phyloP scores from a whole-genome alignment of 2,888 invertebrate species.

The Tenodera sinensis region DNA sequence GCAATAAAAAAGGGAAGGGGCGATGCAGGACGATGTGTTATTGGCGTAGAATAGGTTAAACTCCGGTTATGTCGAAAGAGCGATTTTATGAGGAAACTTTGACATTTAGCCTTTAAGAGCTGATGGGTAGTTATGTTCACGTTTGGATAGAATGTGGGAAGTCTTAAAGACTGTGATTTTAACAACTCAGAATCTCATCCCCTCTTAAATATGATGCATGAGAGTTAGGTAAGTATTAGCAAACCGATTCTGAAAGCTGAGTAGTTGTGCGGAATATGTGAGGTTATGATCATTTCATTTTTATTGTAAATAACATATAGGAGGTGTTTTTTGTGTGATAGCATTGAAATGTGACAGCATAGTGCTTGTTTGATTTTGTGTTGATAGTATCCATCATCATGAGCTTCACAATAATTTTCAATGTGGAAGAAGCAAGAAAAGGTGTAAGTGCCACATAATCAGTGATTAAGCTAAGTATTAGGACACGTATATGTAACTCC shows the following conservation, averaged over 20 bases:
- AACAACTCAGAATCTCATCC: neutral
- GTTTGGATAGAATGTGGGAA: neutral
- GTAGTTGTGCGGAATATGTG: neutral
- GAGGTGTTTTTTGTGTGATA: too few species aligned
- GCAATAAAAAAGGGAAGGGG: neutral
- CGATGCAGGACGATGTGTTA: neutral
- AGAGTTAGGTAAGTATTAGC: neutral
- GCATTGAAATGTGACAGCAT: too few species aligned
- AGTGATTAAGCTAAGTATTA: too few species aligned
- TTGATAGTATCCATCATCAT: too few species aligned
- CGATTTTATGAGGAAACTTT: neutral
- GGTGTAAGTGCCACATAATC: too few species aligned
- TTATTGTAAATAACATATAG: neutral
- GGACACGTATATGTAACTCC: too few species aligned
- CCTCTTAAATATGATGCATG: neutral
- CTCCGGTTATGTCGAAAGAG: neutral
- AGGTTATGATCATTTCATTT: neutral
- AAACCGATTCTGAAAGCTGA: neutral
- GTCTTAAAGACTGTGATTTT: neutral
- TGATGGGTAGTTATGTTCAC: neutral
- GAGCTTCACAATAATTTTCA: too few species aligned
- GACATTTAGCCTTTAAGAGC: neutral
- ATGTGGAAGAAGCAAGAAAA: too few species aligned
- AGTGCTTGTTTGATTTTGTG: too few species aligned
- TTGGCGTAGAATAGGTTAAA: neutral